Conservation (phyloP, 2,888 invertebrate species). For the Pandemis cinnamomeana region DNA sequence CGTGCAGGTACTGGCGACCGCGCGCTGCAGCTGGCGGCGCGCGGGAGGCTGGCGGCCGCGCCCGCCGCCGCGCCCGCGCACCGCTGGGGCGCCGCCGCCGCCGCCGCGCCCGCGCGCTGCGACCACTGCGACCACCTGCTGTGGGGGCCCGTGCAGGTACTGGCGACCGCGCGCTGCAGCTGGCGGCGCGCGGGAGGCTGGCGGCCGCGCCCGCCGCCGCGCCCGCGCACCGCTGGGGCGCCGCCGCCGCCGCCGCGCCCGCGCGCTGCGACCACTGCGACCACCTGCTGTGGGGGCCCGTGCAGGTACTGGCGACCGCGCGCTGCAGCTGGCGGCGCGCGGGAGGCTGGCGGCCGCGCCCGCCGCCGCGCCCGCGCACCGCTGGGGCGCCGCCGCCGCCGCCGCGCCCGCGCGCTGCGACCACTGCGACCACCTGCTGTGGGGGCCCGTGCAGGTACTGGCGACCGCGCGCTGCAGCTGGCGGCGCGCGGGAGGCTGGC, state of each 20-base stretch:
- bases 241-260: too few species aligned
- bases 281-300: constrained; percentile 95
- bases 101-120: constrained; percentile 94
- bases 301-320: constrained; percentile 81
- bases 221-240: too few species aligned
- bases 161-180: constrained; percentile 94
- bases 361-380: too few species aligned
- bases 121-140: constrained; percentile 95
- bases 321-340: constrained; percentile 70
- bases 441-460: constrained; percentile 93
- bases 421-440: constrained; percentile 91
- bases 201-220: too few species aligned
- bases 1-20: too few species aligned
- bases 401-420: too few species aligned
- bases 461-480: constrained; percentile 94
- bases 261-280: constrained; percentile 81
- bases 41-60: too few species aligned
- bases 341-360: constrained; percentile 85
- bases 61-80: too few species aligned
- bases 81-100: constrained; percentile 89
- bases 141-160: constrained; percentile 86
- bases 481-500: constrained; percentile 86
- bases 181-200: constrained; percentile 86
- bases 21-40: too few species aligned
- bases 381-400: too few species aligned